Conservation (phyloP, 2,113 vertebrate genomes). For the Gila orcuttii region DNA sequence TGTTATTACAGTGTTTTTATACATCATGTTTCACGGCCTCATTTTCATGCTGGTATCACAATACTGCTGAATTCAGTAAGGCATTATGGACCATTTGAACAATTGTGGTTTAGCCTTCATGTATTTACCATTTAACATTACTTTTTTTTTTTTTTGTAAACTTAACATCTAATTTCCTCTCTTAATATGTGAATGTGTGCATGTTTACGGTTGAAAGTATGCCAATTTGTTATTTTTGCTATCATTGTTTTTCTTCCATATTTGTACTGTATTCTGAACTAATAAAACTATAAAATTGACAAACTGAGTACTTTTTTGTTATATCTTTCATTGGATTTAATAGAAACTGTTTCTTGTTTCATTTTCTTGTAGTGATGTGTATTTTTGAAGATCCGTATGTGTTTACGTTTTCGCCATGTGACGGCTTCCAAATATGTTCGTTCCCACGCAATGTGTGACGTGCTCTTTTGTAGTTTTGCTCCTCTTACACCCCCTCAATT, state of each 20-base stretch:
- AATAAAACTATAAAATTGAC: constrained; percentile 62
- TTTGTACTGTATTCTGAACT: constrained; percentile 73
- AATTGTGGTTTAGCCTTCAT: constrained; percentile 48
- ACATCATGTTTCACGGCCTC: neutral
- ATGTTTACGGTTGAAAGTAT: constrained; percentile 66
- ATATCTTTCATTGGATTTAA: neutral
- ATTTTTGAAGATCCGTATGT: neutral
- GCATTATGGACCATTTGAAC: constrained; percentile 21
- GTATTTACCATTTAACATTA: constrained; percentile 58
- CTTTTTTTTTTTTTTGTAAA: constrained; percentile 52
- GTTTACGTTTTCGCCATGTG: neutral
- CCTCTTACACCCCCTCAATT: constrained; percentile 37
- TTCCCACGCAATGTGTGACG: constrained; percentile 36
- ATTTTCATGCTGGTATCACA: constrained; percentile 32
- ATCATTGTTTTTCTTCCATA: constrained; percentile 48
- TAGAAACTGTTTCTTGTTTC: neutral
- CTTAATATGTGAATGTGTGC: constrained; percentile 73
- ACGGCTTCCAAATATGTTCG: neutral
- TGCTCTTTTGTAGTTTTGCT: constrained; percentile 52
- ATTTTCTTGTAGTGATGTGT: neutral
- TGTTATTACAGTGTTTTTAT: constrained; percentile 33
- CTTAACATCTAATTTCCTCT: constrained; percentile 64
- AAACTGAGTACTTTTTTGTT: neutral
- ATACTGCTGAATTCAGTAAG: constrained; percentile 36
- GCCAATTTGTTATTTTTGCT: constrained; percentile 61